phyloP scores from a whole-genome alignment of 1,140 invertebrate genomes.

The Pygmarrhopalites habei region DNA sequence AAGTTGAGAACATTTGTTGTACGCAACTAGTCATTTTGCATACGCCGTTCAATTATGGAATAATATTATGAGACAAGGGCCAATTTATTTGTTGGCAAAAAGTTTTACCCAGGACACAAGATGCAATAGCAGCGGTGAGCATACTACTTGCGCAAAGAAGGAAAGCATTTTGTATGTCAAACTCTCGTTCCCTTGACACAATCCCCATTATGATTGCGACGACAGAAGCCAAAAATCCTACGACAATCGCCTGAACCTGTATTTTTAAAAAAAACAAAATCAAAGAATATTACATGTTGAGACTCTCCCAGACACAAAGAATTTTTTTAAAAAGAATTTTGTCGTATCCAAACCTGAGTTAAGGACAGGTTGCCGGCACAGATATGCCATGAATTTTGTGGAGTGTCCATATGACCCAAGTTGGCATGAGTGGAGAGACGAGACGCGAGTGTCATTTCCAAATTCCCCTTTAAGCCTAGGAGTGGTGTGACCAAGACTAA shows the following conservation, averaged over 20 bases:
- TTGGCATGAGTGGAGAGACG: constrained; percentile 86
- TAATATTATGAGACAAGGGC: too few species aligned
- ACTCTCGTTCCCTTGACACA: constrained; percentile 63
- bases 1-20: too few species aligned
- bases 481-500: constrained; percentile 89
- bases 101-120: constrained; percentile 43
- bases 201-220: constrained; percentile 76
- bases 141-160: constrained; percentile 61
- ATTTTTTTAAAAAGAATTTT: too few species aligned
- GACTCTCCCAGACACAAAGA: too few species aligned
- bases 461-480: constrained; percentile 88
- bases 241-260: constrained; percentile 82
- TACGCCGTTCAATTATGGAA: too few species aligned
- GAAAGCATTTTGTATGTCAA: constrained; percentile 72
- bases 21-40: too few species aligned
- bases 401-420: constrained; percentile 66
- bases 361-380: constrained; percentile 81
- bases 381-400: constrained; percentile 65
- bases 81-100: too few species aligned
- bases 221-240: constrained; percentile 79
- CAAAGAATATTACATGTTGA: neutral
- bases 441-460: constrained; percentile 95
- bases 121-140: constrained; percentile 28
- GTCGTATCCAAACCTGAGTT: constrained; percentile 60
- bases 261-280: too few species aligned